Conservation (phyloP, 2,888 invertebrate genomes). For the Sylvicola cinctus region DNA sequence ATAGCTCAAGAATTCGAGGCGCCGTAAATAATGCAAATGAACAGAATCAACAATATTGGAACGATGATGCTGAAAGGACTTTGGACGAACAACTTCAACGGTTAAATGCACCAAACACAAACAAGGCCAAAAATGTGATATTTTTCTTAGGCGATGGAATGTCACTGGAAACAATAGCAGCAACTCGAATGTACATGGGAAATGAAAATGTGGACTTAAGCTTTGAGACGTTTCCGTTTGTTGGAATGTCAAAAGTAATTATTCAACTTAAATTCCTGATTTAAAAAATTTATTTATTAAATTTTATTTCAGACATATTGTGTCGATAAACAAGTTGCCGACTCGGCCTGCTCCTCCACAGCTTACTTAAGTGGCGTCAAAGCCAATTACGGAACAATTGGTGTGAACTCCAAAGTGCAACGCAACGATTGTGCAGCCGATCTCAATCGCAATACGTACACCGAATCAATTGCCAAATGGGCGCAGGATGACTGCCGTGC, state of each 20-base stretch:
- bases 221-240: conserved; percentile 56
- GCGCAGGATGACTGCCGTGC: conserved; percentile 40
- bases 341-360: conserved; percentile 67
- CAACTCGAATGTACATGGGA: conserved; percentile 52
- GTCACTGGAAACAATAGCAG: conserved; percentile 63
- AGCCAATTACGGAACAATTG: conserved; percentile 46
- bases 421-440: conserved; percentile 37
- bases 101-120: conserved; percentile 13
- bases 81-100: not conserved
- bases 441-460: conserved; percentile 29
- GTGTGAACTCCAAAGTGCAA: conserved; percentile 38
- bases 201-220: conserved; percentile 51
- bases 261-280: not conserved
- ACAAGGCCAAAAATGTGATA: conserved; percentile 53
- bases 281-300: conserved; percentile 2
- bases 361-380: conserved; percentile 64
- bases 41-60: conserved; percentile 3
- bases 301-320: conserved; percentile 41
- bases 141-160: conserved; percentile 75
- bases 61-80: conserved; percentile 1
- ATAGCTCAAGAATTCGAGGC: no score
- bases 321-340: conserved; percentile 55
- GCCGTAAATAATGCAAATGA: conserved; percentile 2
- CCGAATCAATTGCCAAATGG: conserved; percentile 45
- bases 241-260: conserved; percentile 51